Conservation (phyloP, 2,888 invertebrate genomes). For the Platycheirus rosarum region DNA sequence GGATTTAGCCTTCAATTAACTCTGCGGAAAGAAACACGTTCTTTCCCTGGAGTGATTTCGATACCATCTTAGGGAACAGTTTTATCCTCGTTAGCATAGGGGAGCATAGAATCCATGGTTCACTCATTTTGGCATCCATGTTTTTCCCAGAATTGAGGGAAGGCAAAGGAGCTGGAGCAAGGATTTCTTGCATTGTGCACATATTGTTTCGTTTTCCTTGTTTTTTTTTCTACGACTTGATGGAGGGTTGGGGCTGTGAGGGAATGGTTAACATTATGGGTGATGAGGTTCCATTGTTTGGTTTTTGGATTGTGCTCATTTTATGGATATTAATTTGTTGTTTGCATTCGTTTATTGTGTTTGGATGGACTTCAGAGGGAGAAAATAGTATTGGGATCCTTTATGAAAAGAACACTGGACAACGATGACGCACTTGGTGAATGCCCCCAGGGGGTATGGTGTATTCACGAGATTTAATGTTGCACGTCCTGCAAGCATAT, state of each 20-base stretch:
- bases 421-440: conserved; percentile 15
- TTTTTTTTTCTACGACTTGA: conserved; percentile 10
- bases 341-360: conserved; percentile 63
- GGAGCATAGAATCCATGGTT: conserved; percentile 26
- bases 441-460: not conserved
- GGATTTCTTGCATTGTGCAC: conserved; percentile 53
- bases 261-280: conserved; percentile 14
- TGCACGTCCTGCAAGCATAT: not conserved
- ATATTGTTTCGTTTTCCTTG: conserved; percentile 32
- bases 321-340: conserved; percentile 73
- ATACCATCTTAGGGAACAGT: conserved; percentile 35
- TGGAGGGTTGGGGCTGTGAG: not conserved
- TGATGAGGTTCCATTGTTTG: conserved; percentile 59
- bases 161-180: conserved; percentile 21
- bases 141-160: conserved; percentile 10
- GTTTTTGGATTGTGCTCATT: conserved; percentile 69
- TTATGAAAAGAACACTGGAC: conserved; percentile 12
- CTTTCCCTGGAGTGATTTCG: conserved; percentile 60
- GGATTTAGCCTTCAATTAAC: conserved; percentile 55
- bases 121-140: conserved; percentile 23
- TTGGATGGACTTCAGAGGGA: conserved; percentile 47
- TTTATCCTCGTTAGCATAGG: conserved; percentile 7
- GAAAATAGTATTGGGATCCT: not conserved
- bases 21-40: conserved; percentile 34
- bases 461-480: not conserved